phyloP scores from a whole-genome alignment of 2,797 vertebrate species.

The Sternotherus odoratus region DNA sequence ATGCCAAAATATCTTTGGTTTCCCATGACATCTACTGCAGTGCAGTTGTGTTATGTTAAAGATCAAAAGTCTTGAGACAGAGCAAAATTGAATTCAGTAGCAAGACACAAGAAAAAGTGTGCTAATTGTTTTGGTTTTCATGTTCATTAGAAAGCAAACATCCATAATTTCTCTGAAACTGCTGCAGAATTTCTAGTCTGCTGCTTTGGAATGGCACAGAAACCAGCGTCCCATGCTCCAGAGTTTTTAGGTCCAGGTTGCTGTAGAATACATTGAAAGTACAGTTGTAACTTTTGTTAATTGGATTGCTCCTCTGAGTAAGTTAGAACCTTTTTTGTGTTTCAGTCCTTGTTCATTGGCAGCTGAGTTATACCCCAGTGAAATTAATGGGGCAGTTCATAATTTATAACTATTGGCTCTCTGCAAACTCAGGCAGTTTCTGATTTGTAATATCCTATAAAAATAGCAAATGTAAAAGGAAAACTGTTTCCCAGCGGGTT shows the following conservation, averaged over 20 bases:
- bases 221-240: not conserved
- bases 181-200: not conserved
- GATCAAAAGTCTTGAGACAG: not conserved
- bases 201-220: not conserved
- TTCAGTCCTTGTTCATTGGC: not conserved
- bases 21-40: not conserved
- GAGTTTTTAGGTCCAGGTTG: not conserved
- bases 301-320: not conserved
- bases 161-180: not conserved
- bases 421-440: not conserved
- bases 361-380: not conserved
- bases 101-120: not conserved
- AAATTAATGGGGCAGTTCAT: not conserved
- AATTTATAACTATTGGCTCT: not conserved
- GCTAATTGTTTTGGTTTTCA: not conserved
- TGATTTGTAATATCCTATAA: not conserved
- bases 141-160: not conserved
- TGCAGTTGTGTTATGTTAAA: not conserved
- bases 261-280: rapidly evolving
- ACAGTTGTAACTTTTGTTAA: not conserved
- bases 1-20: not conserved
- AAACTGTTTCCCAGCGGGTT: no score
- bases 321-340: not conserved
- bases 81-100: not conserved
- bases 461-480: no score